Base-by-base conservation (phyloP, 2,888 invertebrate species). In the Sminthurinus aureus region DNA sequence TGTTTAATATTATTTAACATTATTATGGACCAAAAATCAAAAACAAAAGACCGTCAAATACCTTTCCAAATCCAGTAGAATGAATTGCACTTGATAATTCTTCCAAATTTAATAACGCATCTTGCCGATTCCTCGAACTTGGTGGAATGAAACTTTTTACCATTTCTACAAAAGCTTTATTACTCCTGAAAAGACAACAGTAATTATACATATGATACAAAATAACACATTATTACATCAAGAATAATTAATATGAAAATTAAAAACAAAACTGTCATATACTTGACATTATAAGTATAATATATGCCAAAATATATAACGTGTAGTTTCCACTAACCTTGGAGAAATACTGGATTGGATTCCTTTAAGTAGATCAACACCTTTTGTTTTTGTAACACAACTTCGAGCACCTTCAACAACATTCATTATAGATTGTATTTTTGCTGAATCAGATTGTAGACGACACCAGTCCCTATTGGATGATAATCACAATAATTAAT, bases 391-490 rank as follows among this genome's bases (percentile, higher is more conserved):
- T 26, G 85, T 84, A 1, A 87, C 85, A 64, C 86, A 87, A 51
- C 85, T 76, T 22, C 89, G 85, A 50, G 86, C 87, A 15, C 83
- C 85, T 77, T 89, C 88, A 38, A 89, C 85, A 24, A 88, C 83
- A n/a, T 86, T 83, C 24, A 85, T 77, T 22, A 86, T 85, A 26
- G 81, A 75, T 26, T 83, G 79, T 26, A 86, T 79, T 73, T 85
- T 86, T 24, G 58, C 75, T 9, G 84, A 77, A 82, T 89, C 86
- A 12, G 80, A 58, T 79, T 89, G 89, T 22, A 85, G 71, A 12
- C 79, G 83, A n/a, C 87, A 84, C 89, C 89, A 89, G 66, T 88
- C 88, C 18, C 87, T 86, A 74, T n/a, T n/a, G n/a, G n/a, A n/a
- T n/a, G n/a, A n/a, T n/a, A n/a, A n/a, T n/a, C n/a, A 71, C 9